Conservation (phyloP, 92 coral and sea anemone genomes). For the Parazoanthus darwini region DNA sequence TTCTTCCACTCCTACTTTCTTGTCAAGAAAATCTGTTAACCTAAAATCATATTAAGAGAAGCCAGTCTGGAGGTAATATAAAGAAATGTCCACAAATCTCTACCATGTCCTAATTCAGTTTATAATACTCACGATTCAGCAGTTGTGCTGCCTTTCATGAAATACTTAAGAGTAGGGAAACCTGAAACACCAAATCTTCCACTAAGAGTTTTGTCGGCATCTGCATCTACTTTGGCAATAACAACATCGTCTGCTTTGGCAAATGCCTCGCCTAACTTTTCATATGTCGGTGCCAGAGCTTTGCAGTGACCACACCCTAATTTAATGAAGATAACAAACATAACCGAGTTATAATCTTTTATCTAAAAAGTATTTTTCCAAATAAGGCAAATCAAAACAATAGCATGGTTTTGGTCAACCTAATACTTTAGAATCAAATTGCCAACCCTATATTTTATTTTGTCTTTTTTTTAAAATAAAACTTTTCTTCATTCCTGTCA, state of each 20-base stretch:
- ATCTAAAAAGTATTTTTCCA: neutral
- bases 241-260: slow-evolving; percentile 67
- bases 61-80: no score
- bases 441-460: no score
- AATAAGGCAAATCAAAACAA: no score
- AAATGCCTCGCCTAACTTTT: slow-evolving; percentile 76
- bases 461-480: no score
- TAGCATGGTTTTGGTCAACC: no score
- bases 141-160: slow-evolving; percentile 78
- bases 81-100: neutral
- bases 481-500: no score
- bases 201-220: slow-evolving; percentile 63
- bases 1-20: no score
- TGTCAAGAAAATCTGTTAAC: no score
- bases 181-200: slow-evolving; percentile 74
- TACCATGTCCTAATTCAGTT: neutral
- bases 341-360: neutral
- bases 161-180: slow-evolving; percentile 82
- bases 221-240: slow-evolving; percentile 86
- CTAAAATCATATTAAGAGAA: no score
- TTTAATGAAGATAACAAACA: neutral
- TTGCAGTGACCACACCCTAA: slow-evolving; percentile 96
- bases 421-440: no score
- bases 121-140: slow-evolving; percentile 69
- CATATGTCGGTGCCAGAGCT: slow-evolving; percentile 79